Conservation (phyloP, 2,797 vertebrate genomes). For the Bradypodion pumilum region DNA sequence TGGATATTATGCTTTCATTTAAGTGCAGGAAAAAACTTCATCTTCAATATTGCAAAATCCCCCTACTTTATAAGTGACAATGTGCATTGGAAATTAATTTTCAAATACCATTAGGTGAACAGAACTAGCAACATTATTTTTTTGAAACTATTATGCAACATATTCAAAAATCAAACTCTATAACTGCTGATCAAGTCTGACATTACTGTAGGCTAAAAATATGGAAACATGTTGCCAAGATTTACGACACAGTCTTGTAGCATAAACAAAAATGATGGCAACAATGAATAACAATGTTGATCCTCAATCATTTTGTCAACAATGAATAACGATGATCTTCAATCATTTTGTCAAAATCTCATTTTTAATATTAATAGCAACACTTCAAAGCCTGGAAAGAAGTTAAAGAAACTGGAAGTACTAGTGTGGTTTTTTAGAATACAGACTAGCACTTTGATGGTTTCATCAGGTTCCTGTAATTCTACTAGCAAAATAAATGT, state of each 20-base stretch:
- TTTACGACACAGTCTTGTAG: not conserved
- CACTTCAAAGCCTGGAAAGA: not conserved
- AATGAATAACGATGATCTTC: not conserved
- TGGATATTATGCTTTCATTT: too few species aligned
- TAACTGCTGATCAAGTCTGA: not conserved
- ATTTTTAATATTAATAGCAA: not conserved
- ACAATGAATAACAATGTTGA: not conserved
- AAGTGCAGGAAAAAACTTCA: not conserved
- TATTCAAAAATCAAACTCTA: constrained; percentile 5
- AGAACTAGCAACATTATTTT: not conserved
- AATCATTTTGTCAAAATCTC: constrained; percentile 2
- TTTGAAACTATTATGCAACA: not conserved
- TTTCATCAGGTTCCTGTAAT: not conserved
- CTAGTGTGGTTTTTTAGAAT: not conserved
- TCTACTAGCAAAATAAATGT: not conserved
- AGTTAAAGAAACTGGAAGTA: not conserved
- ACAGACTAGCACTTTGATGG: not conserved
- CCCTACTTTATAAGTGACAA: not conserved
- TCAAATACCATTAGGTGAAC: not conserved
- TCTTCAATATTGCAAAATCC: not conserved
- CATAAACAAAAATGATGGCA: not conserved
- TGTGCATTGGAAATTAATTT: not conserved
- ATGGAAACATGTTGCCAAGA: not conserved
- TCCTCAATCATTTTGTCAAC: constrained; percentile 2
- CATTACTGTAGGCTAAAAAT: not conserved